phyloP scores from a whole-genome alignment of 2,797 vertebrate genomes.

The Helarctos malayanus region DNA sequence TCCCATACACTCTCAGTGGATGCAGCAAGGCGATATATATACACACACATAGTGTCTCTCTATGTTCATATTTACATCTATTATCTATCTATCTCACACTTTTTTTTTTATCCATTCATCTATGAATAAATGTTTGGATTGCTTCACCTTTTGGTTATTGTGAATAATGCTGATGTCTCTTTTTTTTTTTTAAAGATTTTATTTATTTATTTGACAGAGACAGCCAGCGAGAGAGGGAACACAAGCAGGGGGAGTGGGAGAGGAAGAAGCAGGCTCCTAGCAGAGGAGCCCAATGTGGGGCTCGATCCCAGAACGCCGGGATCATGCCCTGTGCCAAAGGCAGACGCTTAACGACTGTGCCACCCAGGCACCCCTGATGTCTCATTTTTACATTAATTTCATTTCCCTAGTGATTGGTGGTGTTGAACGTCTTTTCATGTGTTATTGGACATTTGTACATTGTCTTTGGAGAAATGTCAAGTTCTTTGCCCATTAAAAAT shows the following conservation, averaged over 20 bases:
- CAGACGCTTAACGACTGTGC: no score
- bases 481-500: background rate
- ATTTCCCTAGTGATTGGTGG: background rate
- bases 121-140: background rate
- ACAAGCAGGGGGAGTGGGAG: no score
- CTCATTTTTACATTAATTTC: background rate
- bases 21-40: background rate
- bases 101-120: background rate
- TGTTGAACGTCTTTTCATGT: background rate
- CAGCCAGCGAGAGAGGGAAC: no score
- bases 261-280: no score
- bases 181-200: background rate
- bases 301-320: no score
- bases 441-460: background rate
- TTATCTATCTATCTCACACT: background rate
- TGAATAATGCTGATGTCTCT: background rate
- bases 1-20: background rate
- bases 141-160: background rate
- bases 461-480: background rate
- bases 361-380: background rate
- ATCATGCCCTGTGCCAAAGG: no score
- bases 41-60: background rate
- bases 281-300: no score
- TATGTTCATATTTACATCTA: background rate
- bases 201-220: no score